These are phyloP conservation scores for Lithophane ornitopus DNA, from an alignment of 2,888 invertebrate genomes.

Conservation along the genomic window DNA sequence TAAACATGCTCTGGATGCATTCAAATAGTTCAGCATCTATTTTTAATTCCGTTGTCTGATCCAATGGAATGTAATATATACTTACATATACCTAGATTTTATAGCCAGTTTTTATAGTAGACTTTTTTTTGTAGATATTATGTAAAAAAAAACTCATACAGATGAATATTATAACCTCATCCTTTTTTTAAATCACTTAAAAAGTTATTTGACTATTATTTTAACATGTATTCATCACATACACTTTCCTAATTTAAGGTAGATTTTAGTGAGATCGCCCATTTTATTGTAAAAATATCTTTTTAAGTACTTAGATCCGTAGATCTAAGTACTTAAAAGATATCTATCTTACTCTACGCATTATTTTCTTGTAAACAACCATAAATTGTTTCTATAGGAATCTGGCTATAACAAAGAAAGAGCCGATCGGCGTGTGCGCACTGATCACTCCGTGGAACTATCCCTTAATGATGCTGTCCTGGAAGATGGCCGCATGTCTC, in stretches of 20 bases:
- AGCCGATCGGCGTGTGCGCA: slow-evolving; percentile 98
- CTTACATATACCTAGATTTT: background rate
- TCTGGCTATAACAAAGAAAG: slow-evolving; percentile 96
- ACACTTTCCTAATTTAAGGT: background rate
- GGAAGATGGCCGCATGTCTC: slow-evolving; percentile 99
- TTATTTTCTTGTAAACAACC: too few species aligned
- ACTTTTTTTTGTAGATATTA: background rate
- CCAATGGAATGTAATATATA: background rate
- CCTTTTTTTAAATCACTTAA: too few species aligned
- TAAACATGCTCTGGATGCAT: background rate
- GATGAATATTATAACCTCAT: too few species aligned
- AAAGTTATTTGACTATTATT: background rate
- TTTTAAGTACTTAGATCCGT: too few species aligned
- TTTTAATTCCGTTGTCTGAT: background rate
- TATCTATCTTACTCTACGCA: too few species aligned
- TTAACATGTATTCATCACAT: background rate
- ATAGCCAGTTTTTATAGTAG: too few species aligned
- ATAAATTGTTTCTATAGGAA: slow-evolving; percentile 86
- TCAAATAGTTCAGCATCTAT: background rate
- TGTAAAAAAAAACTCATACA: too few species aligned
- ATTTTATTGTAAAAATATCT: background rate
- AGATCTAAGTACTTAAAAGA: too few species aligned
- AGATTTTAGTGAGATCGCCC: too few species aligned
- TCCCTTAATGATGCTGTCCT: slow-evolving; percentile 99
- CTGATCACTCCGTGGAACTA: slow-evolving; percentile 99